Percentiles rank a stretch among this genome's conserved stretches.
Conservation (phyloP, 2,113 vertebrate genomes). For the Noturus placidus region DNA sequence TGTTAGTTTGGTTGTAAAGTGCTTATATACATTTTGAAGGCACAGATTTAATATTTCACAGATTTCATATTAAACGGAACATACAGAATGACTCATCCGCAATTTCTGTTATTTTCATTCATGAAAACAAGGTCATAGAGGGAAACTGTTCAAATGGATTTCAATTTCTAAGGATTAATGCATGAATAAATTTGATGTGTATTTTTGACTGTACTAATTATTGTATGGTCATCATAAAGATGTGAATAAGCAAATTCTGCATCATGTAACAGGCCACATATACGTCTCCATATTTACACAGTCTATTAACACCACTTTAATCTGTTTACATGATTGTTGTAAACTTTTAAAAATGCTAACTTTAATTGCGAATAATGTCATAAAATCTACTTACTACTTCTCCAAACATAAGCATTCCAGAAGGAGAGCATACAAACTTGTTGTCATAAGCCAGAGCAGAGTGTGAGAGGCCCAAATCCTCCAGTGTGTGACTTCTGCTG, state of each 20-base stretch:
- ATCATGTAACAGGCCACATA: neutral
- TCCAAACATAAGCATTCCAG: conserved; percentile 62
- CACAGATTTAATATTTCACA: neutral
- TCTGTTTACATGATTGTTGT: neutral
- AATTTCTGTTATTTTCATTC: conserved; percentile 9
- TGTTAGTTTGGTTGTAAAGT: neutral
- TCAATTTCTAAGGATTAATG: neutral
- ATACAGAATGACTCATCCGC: neutral
- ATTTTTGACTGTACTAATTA: neutral
- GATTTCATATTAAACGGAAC: neutral
- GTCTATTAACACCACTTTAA: neutral
- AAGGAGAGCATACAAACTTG: conserved; percentile 59
- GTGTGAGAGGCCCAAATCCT: conserved; percentile 39
- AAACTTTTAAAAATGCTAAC: neutral
- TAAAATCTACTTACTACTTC: conserved; percentile 68
- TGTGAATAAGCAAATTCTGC: neutral
- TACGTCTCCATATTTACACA: neutral
- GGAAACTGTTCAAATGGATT: neutral
- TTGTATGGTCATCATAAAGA: neutral
- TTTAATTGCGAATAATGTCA: neutral
- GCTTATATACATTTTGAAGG: neutral
- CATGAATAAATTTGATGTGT: neutral
- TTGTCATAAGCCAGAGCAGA: conserved; percentile 68
- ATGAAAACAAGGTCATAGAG: neutral
- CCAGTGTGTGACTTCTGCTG: conserved; percentile 12